A percentile compares a stretch with the other conserved stretches of the same genome.
These are phyloP conservation scores for Phodopus roborovskii DNA, from an alignment of 2,113 vertebrate species.

Conservation along the genomic window DNA sequence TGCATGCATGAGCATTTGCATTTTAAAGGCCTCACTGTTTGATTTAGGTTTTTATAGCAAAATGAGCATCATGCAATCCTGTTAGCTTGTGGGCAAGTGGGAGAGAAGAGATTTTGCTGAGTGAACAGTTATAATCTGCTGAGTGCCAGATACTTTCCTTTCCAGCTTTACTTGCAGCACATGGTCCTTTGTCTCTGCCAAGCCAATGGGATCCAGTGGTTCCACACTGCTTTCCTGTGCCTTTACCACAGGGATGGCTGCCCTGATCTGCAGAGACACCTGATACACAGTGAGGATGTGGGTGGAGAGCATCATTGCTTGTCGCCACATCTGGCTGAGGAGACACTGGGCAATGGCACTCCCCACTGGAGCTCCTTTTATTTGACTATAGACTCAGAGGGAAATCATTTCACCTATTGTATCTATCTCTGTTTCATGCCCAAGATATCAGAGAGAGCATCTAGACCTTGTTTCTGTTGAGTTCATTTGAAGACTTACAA, in stretches of 20 bases:
- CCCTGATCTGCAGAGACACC: slow-evolving; percentile 21
- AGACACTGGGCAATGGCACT: not conserved
- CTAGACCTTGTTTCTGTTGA: not conserved
- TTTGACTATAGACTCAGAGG: not conserved
- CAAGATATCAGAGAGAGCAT: not conserved
- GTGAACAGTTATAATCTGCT: not conserved
- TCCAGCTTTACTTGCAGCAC: not conserved
- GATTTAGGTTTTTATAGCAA: not conserved
- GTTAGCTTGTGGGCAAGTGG: not conserved
- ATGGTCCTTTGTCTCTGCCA: not conserved
- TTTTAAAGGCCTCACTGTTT: not conserved
- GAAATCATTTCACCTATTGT: not conserved
- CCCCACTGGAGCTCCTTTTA: not conserved
- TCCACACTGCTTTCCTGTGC: slow-evolving; percentile 6
- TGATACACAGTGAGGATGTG: not conserved
- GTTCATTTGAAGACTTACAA: not conserved
- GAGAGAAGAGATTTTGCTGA: slow-evolving; percentile 13
- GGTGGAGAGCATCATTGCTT: not conserved
- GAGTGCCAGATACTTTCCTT: not conserved
- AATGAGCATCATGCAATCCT: not conserved
- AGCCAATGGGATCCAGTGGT: not conserved
- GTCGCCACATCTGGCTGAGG: not conserved
- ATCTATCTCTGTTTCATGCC: not conserved
- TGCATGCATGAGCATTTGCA: not conserved
- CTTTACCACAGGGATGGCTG: slow-evolving; percentile 42